Evolutionary conservation across 2,113 vertebrate species (phyloP).

Genomic region (Actenoides hombroni): DNA sequence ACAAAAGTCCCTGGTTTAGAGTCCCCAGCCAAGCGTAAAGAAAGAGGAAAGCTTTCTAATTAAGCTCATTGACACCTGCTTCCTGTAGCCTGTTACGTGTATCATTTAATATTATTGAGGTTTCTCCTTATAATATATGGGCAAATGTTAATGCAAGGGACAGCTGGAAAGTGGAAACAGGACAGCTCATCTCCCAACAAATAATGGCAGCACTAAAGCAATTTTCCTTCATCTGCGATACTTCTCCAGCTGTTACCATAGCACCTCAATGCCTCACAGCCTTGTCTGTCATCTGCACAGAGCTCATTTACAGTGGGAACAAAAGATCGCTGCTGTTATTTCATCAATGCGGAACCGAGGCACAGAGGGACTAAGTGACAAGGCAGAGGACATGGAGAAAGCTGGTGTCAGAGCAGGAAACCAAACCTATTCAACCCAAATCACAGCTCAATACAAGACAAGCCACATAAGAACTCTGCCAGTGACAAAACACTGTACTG

Average conservation of each 20-base stretch:
- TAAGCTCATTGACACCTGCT: neutral
- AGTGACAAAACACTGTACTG: no score
- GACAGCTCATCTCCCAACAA: neutral
- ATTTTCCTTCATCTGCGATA: neutral
- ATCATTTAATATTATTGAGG: accelerated
- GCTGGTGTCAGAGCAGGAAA: neutral
- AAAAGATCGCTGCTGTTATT: neutral
- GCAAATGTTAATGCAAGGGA: neutral
- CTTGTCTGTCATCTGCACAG: neutral
- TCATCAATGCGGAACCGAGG: neutral
- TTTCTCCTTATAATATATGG: accelerated
- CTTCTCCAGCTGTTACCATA: neutral
- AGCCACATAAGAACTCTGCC: neutral
- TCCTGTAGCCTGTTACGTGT: accelerated
- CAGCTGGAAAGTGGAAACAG: neutral
- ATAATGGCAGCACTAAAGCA: neutral
- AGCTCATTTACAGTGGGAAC: neutral
- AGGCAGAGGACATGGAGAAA: neutral
- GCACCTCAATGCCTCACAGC: neutral
- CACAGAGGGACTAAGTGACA: neutral
- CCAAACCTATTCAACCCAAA: neutral
- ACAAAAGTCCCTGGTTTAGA: neutral
- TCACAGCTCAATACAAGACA: accelerated
- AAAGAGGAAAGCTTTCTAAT: neutral
- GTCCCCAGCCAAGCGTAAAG: neutral